phyloP scores from a whole-genome alignment of 2,113 vertebrate species.

The Strigops habroptila region DNA sequence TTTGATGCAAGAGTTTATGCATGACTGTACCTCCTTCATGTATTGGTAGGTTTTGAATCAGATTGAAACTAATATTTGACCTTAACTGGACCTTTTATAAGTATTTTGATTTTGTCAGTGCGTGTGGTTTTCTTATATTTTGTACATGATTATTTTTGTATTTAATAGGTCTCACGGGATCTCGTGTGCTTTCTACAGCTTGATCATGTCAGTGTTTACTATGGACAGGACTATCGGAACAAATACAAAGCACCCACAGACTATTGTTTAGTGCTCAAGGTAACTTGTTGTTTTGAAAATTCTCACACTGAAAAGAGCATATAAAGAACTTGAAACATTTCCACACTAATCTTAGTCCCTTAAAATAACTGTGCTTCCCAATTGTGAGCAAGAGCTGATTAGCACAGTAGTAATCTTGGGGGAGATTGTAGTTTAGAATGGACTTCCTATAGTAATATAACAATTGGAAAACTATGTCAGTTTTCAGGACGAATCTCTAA shows the following conservation, averaged over 20 bases:
- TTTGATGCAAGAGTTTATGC: neutral
- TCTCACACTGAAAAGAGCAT: neutral
- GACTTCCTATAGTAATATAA: neutral
- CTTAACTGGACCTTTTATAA: neutral
- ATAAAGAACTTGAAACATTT: neutral
- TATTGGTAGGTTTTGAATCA: neutral
- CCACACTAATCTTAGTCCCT: neutral
- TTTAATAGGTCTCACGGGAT: conserved; percentile 88
- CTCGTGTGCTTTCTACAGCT: conserved; percentile 96
- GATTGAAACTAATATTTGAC: neutral
- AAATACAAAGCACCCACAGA: conserved; percentile 98
- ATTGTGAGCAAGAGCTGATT: neutral
- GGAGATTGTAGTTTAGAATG: neutral
- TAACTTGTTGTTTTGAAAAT: conserved; percentile 46
- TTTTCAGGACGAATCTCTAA: neutral
- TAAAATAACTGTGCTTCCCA: neutral
- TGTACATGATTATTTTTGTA: neutral
- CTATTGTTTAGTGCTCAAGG: conserved; percentile 95
- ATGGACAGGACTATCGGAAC: conserved; percentile 95
- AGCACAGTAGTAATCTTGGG: neutral
- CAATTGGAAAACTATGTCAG: neutral
- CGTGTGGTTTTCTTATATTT: neutral
- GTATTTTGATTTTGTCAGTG: neutral
- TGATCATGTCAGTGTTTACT: conserved; percentile 96
- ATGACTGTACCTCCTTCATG: neutral